phyloP scores from a whole-genome alignment of 2,888 invertebrate species.

The Drosophila aldrichi region DNA sequence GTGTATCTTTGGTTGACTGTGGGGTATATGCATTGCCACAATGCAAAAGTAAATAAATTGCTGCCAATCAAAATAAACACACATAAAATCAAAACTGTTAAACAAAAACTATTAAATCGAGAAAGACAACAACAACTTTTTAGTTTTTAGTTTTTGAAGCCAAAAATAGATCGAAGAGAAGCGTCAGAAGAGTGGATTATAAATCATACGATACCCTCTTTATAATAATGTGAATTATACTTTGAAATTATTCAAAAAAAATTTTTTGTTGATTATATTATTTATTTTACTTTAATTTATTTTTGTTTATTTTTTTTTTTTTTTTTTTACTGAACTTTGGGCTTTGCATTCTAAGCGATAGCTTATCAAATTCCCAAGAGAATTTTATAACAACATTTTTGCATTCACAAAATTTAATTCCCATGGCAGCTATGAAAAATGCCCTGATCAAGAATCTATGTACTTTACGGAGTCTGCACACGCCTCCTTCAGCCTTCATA shows the following conservation, averaged over 20 bases:
- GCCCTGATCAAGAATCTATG: too few relatives aligned
- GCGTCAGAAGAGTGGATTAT: neutral
- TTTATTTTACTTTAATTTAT: too few relatives aligned
- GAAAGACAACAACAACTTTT: constrained; percentile 7
- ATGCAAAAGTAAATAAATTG: constrained; percentile 59
- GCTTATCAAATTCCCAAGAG: neutral
- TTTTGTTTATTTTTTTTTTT: neutral
- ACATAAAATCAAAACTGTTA: constrained; percentile 11
- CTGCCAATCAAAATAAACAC: constrained; percentile 50
- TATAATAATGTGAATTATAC: neutral
- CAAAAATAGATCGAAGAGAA: constrained; percentile 31
- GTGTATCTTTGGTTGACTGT: neutral
- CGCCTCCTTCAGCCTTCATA: too few relatives aligned
- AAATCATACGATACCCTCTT: neutral
- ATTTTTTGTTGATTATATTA: too few relatives aligned
- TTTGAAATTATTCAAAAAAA: too few relatives aligned
- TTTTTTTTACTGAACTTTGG: too few relatives aligned
- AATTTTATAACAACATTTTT: neutral
- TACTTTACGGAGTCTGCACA: too few relatives aligned
- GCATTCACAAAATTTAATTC: neutral
- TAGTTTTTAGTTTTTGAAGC: neutral
- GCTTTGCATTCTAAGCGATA: neutral
- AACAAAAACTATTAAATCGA: constrained; percentile 27
- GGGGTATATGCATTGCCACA: constrained; percentile 36
- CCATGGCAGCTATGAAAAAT: neutral